Conservation (phyloP, 2,888 invertebrate species). For the Crossocerus cetratus region DNA sequence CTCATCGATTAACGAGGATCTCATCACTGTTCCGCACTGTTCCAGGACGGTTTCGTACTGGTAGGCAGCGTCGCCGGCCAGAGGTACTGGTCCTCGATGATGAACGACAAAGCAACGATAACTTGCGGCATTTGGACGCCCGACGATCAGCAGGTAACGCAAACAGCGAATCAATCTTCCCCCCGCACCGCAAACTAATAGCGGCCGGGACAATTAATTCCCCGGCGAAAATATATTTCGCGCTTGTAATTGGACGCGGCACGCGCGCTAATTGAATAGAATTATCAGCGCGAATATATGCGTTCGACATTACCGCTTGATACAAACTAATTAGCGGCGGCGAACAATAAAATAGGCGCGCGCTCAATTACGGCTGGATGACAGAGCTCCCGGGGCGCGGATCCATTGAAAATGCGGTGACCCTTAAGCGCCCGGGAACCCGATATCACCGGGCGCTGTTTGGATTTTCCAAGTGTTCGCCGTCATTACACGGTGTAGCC, state of each 20-base stretch:
- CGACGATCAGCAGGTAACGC: conserved; percentile 90
- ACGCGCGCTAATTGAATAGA: no score
- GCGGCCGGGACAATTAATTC: no score
- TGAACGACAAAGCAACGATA: conserved; percentile 94
- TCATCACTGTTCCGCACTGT: conserved; percentile 37
- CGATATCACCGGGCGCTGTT: neutral
- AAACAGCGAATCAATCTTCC: neutral
- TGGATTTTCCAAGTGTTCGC: conserved; percentile 11
- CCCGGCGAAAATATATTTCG: no score
- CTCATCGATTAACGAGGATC: neutral
- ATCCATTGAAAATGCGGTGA: neutral
- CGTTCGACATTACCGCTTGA: no score
- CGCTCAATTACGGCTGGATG: no score
- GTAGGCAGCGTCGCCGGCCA: conserved; percentile 98
- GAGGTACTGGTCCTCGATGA: conserved; percentile 98
- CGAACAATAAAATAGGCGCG: no score
- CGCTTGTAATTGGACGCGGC: no score
- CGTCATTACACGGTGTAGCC: conserved; percentile 16
- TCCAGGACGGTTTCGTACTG: conserved; percentile 96
- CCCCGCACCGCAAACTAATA: neutral
- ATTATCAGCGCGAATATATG: no score
- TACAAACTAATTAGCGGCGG: no score
- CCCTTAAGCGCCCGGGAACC: neutral
- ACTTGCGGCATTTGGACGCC: conserved; percentile 99
- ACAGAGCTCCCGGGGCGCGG: no score